phyloP scores from a whole-genome alignment of 2,888 invertebrate genomes.

The Helobdella robusta region DNA sequence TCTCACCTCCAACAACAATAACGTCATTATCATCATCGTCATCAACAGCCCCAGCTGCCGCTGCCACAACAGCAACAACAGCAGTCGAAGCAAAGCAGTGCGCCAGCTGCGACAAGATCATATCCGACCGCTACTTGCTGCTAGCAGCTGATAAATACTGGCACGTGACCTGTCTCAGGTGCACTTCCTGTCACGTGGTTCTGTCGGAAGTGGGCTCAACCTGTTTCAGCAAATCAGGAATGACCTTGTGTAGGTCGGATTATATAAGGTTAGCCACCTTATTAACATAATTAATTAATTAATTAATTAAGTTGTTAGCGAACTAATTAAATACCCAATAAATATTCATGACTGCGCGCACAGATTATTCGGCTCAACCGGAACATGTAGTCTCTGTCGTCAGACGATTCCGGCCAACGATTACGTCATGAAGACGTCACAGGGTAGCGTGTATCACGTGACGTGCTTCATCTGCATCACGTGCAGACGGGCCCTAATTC shows the following conservation, averaged over 20 bases:
- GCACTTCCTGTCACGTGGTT: constrained; percentile 77
- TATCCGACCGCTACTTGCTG: constrained; percentile 78
- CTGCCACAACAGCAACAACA: neutral
- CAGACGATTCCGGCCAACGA: constrained; percentile 85
- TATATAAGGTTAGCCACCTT: constrained; percentile 60
- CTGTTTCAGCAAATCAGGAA: constrained; percentile 82
- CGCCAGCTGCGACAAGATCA: constrained; percentile 79
- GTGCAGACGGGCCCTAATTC: constrained; percentile 75
- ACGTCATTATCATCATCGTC: neutral
- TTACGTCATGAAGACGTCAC: constrained; percentile 72
- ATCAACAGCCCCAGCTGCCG: neutral
- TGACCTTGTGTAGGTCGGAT: constrained; percentile 89
- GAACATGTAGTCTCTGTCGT: constrained; percentile 81
- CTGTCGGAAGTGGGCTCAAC: constrained; percentile 81
- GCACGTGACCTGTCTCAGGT: constrained; percentile 90
- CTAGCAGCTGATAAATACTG: constrained; percentile 87
- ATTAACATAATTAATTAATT: neutral
- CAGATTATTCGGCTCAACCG: constrained; percentile 83
- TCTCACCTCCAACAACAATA: neutral
- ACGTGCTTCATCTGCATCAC: constrained; percentile 91
- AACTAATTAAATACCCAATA: no score
- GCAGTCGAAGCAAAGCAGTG: constrained; percentile 53
- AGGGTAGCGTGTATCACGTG: constrained; percentile 71
- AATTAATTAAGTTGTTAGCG: no score
- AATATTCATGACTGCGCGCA: constrained; percentile 23